Percentiles rank a stretch among this genome's conserved stretches.
Evolutionary conservation across 1,140 invertebrate species (phyloP).

Genomic region (Drosophila ercepeae): DNA sequence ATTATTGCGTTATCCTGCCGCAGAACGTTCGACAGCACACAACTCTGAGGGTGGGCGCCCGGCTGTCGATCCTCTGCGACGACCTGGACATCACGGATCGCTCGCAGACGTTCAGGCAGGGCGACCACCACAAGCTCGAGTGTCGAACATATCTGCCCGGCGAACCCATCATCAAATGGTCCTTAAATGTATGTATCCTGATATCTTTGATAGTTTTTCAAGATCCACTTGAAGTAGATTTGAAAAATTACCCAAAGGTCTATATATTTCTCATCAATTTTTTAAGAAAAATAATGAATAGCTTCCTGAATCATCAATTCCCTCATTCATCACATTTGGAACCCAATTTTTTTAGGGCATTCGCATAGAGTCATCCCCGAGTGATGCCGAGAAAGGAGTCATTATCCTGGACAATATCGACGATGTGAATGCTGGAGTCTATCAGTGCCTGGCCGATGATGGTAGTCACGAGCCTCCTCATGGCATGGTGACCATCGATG

Average conservation of each 20-base stretch:
- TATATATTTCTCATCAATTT: too few species aligned
- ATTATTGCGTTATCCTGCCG: constrained; percentile 72
- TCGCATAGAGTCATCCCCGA: constrained; percentile 35
- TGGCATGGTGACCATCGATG: constrained; percentile 67
- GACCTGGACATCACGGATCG: constrained; percentile 75
- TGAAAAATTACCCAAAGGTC: not conserved
- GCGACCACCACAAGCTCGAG: constrained; percentile 69
- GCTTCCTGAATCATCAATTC: too few species aligned
- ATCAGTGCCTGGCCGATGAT: constrained; percentile 78
- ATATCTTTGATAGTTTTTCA: constrained; percentile 1
- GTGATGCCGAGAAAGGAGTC: constrained; percentile 53
- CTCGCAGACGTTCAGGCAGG: constrained; percentile 75
- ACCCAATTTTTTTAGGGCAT: constrained; percentile 44
- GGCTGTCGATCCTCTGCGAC: constrained; percentile 71
- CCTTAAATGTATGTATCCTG: constrained; percentile 67
- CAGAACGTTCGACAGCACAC: constrained; percentile 60
- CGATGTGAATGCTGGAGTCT: constrained; percentile 63
- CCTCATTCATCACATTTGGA: too few species aligned
- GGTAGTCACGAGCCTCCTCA: constrained; percentile 61
- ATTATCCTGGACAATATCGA: constrained; percentile 63
- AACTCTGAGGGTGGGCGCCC: constrained; percentile 49
- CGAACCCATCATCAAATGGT: constrained; percentile 70
- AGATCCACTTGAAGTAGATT: not conserved
- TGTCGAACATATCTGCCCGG: constrained; percentile 58
- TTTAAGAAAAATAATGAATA: too few species aligned